Conservation (phyloP, 2,888 invertebrate genomes). For the Limnephilus auricula region DNA sequence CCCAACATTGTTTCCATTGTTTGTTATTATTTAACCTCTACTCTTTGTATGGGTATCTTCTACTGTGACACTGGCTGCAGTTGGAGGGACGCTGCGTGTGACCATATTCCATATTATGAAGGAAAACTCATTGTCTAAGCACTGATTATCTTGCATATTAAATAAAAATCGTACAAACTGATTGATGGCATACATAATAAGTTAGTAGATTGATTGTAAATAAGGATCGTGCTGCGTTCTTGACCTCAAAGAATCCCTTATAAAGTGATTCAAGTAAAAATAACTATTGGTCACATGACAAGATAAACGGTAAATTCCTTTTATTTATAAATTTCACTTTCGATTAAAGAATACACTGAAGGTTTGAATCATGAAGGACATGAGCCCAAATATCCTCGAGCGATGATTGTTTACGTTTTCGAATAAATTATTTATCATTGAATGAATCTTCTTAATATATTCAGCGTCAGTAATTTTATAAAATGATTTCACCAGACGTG, state of each 20-base stretch:
- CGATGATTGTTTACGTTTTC: not conserved
- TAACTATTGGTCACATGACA: not conserved
- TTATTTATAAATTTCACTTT: not conserved
- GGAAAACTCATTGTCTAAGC: conserved; percentile 21
- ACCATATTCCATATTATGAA: conserved; percentile 31
- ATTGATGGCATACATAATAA: conserved; percentile 15
- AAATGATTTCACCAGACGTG: not conserved
- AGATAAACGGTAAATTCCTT: not conserved
- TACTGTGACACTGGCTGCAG: conserved; percentile 34
- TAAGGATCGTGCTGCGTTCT: not conserved
- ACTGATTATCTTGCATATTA: conserved; percentile 38
- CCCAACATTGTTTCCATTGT: conserved; percentile 46
- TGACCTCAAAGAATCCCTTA: conserved; percentile 22
- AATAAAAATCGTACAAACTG: not conserved
- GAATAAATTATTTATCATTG: not conserved
- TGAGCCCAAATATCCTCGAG: not conserved
- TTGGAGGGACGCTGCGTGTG: conserved; percentile 35
- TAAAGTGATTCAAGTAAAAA: not conserved
- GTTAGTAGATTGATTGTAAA: not conserved
- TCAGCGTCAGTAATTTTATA: not conserved
- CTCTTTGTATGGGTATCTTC: not conserved
- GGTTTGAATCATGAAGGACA: not conserved
- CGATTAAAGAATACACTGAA: not conserved
- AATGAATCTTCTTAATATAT: not conserved
- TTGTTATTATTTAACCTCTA: conserved; percentile 22